These are phyloP conservation scores for Eupithecia insigniata DNA, from an alignment of 2,888 invertebrate species.

Conservation along the genomic window DNA sequence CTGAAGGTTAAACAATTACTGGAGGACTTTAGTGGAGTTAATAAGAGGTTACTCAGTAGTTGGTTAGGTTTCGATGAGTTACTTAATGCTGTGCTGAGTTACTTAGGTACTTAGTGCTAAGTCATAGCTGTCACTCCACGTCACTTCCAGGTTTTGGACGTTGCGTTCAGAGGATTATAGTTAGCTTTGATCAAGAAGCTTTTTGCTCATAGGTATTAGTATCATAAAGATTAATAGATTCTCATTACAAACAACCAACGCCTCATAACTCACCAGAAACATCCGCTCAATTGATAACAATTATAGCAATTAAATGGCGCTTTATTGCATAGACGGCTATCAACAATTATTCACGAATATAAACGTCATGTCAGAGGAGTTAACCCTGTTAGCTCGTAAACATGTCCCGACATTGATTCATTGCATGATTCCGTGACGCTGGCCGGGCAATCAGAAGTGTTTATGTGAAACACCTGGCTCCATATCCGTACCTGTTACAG, in stretches of 20 bases:
- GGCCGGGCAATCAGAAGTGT: constrained; percentile 67
- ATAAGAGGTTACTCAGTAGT: not conserved
- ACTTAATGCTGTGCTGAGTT: not conserved
- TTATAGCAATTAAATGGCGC: constrained; percentile 48
- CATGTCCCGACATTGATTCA: constrained; percentile 82
- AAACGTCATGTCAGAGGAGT: constrained; percentile 81
- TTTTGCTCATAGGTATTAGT: not conserved
- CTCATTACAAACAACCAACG: constrained; percentile 4
- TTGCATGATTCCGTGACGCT: constrained; percentile 73
- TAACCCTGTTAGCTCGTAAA: constrained; percentile 84
- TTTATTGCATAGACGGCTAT: constrained; percentile 60
- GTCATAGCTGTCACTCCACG: not conserved
- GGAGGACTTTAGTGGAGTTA: constrained; percentile 5
- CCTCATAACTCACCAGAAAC: constrained; percentile 16
- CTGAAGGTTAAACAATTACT: constrained; percentile 7
- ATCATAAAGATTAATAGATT: constrained; percentile 6
- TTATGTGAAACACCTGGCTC: constrained; percentile 50
- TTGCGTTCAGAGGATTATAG: not conserved
- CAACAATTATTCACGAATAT: constrained; percentile 82
- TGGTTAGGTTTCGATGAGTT: not conserved
- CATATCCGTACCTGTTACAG: not conserved
- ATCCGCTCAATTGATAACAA: constrained; percentile 36
- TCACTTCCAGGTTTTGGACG: not conserved
- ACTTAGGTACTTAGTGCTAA: not conserved
- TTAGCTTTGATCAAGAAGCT: not conserved